Base-by-base conservation (phyloP, 2,797 vertebrate species). In the Potorous gilbertii region DNA sequence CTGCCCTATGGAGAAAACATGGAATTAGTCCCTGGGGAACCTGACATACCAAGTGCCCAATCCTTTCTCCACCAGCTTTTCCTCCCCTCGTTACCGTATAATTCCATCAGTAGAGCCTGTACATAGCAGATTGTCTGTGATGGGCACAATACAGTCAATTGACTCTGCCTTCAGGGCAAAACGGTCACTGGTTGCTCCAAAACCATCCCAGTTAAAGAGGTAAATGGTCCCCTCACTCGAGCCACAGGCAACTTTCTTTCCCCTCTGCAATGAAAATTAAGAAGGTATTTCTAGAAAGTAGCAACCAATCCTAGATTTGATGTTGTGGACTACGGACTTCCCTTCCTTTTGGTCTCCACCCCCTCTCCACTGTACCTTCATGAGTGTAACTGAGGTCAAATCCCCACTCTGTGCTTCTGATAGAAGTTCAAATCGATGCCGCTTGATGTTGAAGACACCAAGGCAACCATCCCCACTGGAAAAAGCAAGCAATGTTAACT, bases 171-270 rank as follows among this genome's bases (percentile, higher is more conserved):
- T 99, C 92, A 99, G 59, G 0, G 99, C 99, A n/a, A 99, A 99
- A 92, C 99, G 99, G 97, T 99, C 99, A 9, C 99, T 99, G 94
- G 99, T 99, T 0, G 99, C 99, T 3, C 99, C 99, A 0, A 99
- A 99, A 55, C 99, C 99, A 0, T 99, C 98, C 99, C 99, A 99
- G 98, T 99, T 99, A 98, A 99, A 99, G 98, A 99, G 99, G 98
- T 99, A 99, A 96, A 99, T 94, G n/a, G 99, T 99, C 0, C 99
- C 99, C 94, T 99, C 99, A 0, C 99, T 99, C 97, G 99, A 99
- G 93, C 99, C 99, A 81, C 99, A 99, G 0, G 98, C 99, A 94
- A 99, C 99, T 97, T 99, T 99, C 97, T 96, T 99, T 0, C 99
- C 99, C 14, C 98, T 98, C 99, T 99, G 92, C 62, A 94, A 1